phyloP scores from a whole-genome alignment of 2,797 vertebrate species.

The Martes flavigula region DNA sequence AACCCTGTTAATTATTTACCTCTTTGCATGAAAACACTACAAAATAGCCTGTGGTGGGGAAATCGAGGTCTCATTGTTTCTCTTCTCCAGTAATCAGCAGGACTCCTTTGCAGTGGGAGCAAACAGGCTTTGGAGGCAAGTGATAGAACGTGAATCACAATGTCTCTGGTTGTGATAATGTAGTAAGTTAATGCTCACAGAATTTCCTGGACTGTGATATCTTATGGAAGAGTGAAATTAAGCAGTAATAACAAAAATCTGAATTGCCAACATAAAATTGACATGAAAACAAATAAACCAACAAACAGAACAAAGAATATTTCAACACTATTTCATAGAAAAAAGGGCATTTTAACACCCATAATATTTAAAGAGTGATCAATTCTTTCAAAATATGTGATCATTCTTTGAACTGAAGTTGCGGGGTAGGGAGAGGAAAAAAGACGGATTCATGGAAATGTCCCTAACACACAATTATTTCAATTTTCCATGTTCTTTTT shows the following conservation, averaged over 20 bases:
- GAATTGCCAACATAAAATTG: neutral
- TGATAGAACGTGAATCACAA: neutral
- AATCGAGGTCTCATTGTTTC: too few species aligned
- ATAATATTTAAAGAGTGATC: neutral
- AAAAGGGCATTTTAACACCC: neutral
- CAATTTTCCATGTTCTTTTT: neutral
- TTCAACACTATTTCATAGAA: neutral
- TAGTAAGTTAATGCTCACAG: neutral
- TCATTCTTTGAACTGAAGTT: neutral
- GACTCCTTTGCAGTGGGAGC: neutral
- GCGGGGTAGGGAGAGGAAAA: neutral
- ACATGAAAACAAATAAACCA: neutral
- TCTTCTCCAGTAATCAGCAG: neutral
- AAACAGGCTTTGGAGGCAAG: neutral
- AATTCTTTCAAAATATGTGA: neutral
- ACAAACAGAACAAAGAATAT: neutral
- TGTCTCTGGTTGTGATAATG: neutral
- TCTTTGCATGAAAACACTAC: slow-evolving; percentile 3
- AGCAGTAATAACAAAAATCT: neutral
- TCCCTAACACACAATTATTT: neutral
- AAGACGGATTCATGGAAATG: neutral
- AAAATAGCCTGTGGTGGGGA: neutral
- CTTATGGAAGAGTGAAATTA: neutral
- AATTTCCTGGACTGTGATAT: neutral
- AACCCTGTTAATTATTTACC: neutral